Conservation (phyloP, 2,113 vertebrate species). For the Oreocharis arfaki region DNA sequence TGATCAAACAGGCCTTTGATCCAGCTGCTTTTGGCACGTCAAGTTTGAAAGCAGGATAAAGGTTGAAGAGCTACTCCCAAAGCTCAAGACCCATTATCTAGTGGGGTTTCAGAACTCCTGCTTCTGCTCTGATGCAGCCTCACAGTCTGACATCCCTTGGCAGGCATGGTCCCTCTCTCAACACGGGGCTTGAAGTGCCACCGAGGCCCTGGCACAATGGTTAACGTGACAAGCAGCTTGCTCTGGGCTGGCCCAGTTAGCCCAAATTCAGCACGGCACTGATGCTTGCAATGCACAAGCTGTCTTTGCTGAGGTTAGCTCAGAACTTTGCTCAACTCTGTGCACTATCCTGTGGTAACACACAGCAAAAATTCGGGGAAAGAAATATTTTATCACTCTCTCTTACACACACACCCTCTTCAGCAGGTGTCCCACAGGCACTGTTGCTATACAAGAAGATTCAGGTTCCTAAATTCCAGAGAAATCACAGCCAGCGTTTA, state of each 20-base stretch:
- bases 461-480: background rate
- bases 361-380: background rate
- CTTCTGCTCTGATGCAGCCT: background rate
- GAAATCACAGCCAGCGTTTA: background rate
- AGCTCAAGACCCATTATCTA: background rate
- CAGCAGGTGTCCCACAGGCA: background rate
- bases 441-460: background rate
- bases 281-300: background rate
- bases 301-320: background rate
- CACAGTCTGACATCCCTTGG: background rate
- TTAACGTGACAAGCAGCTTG: background rate
- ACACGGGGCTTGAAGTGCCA: background rate
- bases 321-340: background rate
- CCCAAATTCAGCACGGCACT: rapidly evolving
- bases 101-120: background rate
- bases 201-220: rapidly evolving
- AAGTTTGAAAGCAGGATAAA: background rate
- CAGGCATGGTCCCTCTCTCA: background rate
- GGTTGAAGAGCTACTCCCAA: background rate
- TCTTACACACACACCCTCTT: background rate
- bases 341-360: rapidly evolving
- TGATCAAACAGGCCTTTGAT: slow-evolving; percentile 15
- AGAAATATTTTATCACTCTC: background rate
- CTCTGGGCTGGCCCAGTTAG: background rate
- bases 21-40: background rate